Percentiles rank a stretch among this genome's conserved stretches.
These are phyloP conservation scores for Centrocercus urophasianus DNA, from an alignment of 2,113 vertebrate genomes.

Conservation along the genomic window DNA sequence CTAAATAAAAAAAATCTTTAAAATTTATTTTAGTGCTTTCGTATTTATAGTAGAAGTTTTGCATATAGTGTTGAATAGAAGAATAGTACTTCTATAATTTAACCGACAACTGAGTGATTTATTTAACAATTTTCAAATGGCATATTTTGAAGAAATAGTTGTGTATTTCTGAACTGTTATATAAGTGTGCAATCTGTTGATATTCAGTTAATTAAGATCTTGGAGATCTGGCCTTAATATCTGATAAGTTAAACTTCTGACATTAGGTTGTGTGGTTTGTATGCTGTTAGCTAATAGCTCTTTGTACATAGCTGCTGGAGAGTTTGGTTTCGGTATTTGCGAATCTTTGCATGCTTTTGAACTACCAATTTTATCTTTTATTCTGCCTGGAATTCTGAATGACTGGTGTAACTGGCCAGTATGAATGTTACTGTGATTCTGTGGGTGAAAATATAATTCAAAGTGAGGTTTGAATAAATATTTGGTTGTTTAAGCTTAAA, in stretches of 20 bases:
- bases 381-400: neutral
- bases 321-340: neutral
- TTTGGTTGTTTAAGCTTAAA: neutral
- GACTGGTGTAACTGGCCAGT: neutral
- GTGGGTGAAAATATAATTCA: neutral
- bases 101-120: slow-evolving; percentile 27
- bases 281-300: neutral
- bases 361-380: neutral
- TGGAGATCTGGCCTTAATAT: slow-evolving; percentile 6
- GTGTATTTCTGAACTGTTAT: neutral
- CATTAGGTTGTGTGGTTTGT: neutral
- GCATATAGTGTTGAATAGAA: neutral
- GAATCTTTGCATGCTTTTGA: neutral
- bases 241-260: slow-evolving; percentile 24
- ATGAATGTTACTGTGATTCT: neutral
- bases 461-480: neutral
- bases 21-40: neutral
- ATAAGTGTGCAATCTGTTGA: slow-evolving; percentile 3
- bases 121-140: slow-evolving; percentile 25
- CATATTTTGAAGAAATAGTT: neutral
- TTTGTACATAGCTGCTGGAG: neutral
- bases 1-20: neutral
- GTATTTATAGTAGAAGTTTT: neutral
- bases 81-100: neutral
- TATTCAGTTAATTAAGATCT: slow-evolving; percentile 37